Percentiles rank a stretch among this genome's conserved stretches.
Evolutionary conservation across 2,888 invertebrate genomes (phyloP).

Genomic region (Cantharis nigra): DNA sequence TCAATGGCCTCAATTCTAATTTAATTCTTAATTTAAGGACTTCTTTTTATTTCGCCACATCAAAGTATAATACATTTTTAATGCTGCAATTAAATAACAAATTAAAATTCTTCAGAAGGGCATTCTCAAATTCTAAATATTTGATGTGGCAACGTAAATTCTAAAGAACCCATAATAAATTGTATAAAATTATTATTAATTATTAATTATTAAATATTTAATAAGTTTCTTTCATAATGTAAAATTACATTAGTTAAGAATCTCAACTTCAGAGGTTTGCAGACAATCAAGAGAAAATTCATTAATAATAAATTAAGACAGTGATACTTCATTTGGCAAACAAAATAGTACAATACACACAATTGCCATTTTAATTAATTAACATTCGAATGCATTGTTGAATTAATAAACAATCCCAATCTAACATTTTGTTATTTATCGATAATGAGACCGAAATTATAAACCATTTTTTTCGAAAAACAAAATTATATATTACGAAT

Average conservation of each 20-base stretch:
- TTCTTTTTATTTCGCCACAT: background rate
- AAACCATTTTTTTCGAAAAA: too few species aligned
- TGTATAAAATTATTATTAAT: background rate
- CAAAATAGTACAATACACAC: background rate
- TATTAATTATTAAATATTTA: background rate
- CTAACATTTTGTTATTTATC: background rate
- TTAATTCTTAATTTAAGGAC: background rate
- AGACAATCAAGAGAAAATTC: background rate
- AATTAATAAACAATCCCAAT: background rate
- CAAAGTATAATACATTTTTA: too few species aligned
- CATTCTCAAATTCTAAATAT: background rate
- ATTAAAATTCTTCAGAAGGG: background rate
- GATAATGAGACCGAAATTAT: too few species aligned
- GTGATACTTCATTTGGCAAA: background rate
- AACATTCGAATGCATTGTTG: background rate
- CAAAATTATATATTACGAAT: too few species aligned
- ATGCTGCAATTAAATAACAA: too few species aligned
- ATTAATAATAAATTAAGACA: background rate
- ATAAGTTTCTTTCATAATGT: background rate
- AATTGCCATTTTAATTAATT: background rate
- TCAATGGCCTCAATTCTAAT: background rate
- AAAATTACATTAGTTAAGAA: background rate
- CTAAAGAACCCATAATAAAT: background rate
- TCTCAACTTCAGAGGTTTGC: background rate
- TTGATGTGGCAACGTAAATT: background rate